Conservation (phyloP, 2,797 vertebrate genomes). For the Cyclura pinguis region DNA sequence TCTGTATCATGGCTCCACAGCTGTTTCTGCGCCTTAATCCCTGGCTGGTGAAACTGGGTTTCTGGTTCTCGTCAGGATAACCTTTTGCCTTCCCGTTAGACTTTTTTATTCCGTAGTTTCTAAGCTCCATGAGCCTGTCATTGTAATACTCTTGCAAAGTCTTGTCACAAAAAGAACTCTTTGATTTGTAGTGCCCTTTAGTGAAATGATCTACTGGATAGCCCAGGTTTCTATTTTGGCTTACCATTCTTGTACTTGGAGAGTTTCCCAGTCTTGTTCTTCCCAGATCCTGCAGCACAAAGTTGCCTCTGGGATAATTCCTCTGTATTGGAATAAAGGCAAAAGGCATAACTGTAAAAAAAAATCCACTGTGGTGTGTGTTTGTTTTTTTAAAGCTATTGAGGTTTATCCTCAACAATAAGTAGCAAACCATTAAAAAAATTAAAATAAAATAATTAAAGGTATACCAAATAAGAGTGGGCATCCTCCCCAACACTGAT, state of each 20-base stretch:
- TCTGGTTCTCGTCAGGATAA: conserved; percentile 5
- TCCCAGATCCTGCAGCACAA: conserved; percentile 12
- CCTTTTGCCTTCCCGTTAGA: background rate
- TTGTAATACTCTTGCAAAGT: conserved; percentile 67
- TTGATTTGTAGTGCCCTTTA: background rate
- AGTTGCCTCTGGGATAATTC: background rate
- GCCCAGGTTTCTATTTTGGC: conserved; percentile 7
- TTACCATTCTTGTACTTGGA: background rate
- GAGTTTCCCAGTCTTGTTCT: background rate
- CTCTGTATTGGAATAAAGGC: conserved; percentile 47
- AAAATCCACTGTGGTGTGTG: background rate
- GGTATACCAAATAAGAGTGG: too few species aligned
- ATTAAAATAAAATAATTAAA: too few species aligned
- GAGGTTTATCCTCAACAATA: background rate
- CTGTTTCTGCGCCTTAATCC: conserved; percentile 39
- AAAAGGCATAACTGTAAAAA: conserved; percentile 19
- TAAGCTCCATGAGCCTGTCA: conserved; percentile 58
- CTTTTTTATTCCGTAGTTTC: conserved; percentile 28
- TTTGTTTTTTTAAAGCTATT: background rate
- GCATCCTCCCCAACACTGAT: too few species aligned
- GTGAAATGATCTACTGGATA: background rate
- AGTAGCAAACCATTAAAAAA: background rate
- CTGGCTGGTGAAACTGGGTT: rapidly evolving
- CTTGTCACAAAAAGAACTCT: conserved; percentile 57
- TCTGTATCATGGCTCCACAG: background rate